phyloP scores from a whole-genome alignment of 2,888 invertebrate genomes.

The Margaritifera margaritifera region DNA sequence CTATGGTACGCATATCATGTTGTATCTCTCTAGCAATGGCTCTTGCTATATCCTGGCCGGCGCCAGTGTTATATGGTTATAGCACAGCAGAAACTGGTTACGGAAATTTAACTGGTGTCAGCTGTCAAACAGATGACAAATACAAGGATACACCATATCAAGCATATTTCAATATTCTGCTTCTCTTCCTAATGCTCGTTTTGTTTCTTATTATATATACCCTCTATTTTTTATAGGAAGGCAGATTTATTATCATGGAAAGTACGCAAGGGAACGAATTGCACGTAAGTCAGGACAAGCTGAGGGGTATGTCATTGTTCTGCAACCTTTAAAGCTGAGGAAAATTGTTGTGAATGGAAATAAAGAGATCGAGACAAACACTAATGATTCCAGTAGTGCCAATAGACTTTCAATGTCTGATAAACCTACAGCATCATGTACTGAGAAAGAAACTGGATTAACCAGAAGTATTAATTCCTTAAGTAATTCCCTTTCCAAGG shows the following conservation, averaged over 20 bases:
- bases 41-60: constrained; percentile 40
- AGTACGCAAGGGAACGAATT: too few species aligned
- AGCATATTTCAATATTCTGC: constrained; percentile 40
- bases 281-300: too few species aligned
- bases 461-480: too few species aligned
- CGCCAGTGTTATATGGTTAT: constrained; percentile 48
- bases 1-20: constrained; percentile 30
- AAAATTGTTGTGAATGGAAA: too few species aligned
- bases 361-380: too few species aligned
- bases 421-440: too few species aligned
- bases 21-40: constrained; percentile 19
- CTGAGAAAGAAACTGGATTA: too few species aligned
- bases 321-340: too few species aligned
- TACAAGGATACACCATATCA: constrained; percentile 36
- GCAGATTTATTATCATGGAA: constrained; percentile 17
- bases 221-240: constrained; percentile 43
- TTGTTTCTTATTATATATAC: constrained; percentile 31
- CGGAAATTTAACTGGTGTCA: constrained; percentile 34
- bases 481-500: too few species aligned
- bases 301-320: too few species aligned
- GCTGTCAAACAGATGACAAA: constrained; percentile 47
- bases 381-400: too few species aligned
- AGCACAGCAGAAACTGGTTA: constrained; percentile 36
- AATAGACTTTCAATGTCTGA: too few species aligned
- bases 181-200: constrained; percentile 42